Conservation (phyloP, 2,113 vertebrate species). For the Burhinus bistriatus region DNA sequence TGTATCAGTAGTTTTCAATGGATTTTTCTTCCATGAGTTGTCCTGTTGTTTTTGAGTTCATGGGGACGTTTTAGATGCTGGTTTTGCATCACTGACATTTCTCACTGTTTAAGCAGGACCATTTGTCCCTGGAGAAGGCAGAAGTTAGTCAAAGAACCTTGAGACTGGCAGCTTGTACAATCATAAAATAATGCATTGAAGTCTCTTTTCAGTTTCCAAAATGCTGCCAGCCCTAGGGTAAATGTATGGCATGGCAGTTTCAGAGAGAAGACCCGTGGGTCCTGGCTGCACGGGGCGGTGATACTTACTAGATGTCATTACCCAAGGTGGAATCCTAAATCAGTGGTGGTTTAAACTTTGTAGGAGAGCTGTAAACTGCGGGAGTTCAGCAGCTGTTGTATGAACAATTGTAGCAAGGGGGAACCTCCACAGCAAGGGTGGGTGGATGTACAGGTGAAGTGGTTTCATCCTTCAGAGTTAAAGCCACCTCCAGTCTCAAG, state of each 20-base stretch:
- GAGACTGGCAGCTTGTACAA: neutral
- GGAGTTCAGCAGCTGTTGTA: neutral
- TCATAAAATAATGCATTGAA: neutral
- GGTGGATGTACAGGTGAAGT: neutral
- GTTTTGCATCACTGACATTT: slow-evolving; percentile 1
- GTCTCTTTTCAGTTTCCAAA: neutral
- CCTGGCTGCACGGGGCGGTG: neutral
- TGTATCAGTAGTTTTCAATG: slow-evolving; percentile 11
- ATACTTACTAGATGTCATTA: neutral
- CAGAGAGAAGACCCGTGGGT: neutral
- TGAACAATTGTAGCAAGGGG: neutral
- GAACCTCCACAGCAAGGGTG: neutral
- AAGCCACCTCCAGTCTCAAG: neutral
- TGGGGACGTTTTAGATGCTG: neutral
- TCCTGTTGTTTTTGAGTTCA: neutral
- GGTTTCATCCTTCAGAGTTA: neutral
- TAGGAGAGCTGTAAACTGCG: neutral
- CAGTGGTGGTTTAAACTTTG: neutral
- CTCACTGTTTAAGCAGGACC: neutral
- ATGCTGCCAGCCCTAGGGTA: neutral
- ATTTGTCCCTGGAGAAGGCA: neutral
- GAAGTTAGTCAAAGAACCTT: neutral
- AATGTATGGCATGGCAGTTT: neutral
- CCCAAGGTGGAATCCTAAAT: neutral
- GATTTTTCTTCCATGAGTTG: neutral